Percentiles rank a stretch among this genome's conserved stretches.
Evolutionary conservation across 2,113 vertebrate genomes (phyloP).

Genomic region (Crotalus horridus): DNA sequence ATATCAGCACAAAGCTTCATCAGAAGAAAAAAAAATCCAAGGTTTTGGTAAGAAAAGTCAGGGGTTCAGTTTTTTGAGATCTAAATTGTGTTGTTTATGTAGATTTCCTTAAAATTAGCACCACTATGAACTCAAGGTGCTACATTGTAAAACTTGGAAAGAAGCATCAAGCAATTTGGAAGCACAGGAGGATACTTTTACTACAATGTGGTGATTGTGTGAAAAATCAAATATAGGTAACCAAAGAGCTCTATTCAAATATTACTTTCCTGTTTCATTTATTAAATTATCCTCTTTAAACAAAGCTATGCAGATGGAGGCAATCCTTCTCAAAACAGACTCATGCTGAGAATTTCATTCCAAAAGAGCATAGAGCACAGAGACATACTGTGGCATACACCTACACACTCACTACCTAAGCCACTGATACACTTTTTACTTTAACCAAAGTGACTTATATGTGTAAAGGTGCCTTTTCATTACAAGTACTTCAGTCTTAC

Average conservation of each 20-base stretch:
- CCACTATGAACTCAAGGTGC: neutral
- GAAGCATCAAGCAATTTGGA: neutral
- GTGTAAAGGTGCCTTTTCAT: neutral
- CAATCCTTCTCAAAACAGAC: conserved; percentile 25
- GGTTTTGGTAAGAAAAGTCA: neutral
- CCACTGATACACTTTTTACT: neutral
- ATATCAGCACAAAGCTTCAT: neutral
- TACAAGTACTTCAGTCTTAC: conserved; percentile 27
- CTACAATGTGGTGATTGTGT: neutral
- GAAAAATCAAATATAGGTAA: neutral
- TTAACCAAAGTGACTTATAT: conserved; percentile 19
- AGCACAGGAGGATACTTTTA: neutral
- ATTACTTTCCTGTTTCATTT: neutral
- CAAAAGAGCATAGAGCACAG: neutral
- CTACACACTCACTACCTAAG: neutral
- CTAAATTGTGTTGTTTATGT: neutral
- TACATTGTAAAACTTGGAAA: neutral
- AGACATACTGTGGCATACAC: neutral
- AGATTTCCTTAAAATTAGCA: neutral
- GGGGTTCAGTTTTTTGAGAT: neutral
- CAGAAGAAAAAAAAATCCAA: neutral
- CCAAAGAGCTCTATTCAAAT: neutral
- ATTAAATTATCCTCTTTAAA: neutral
- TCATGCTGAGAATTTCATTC: neutral
- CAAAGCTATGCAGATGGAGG: neutral